phyloP scores from a whole-genome alignment of 2,888 invertebrate genomes.

The Rotaria socialis region DNA sequence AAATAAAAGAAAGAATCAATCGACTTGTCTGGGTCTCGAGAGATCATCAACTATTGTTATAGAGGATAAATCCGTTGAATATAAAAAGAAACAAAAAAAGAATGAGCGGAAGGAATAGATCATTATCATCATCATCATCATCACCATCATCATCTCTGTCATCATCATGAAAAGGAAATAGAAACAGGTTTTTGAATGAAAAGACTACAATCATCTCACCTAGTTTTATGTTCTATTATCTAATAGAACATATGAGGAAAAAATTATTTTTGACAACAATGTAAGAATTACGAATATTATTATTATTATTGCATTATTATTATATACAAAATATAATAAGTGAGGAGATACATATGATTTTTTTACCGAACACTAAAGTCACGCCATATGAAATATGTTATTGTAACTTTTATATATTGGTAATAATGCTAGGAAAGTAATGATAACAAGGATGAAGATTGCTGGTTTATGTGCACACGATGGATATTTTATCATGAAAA shows the following conservation, averaged over 20 bases:
- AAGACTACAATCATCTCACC: not conserved
- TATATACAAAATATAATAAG: too few relatives aligned
- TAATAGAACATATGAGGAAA: not conserved
- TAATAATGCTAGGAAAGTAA: not conserved
- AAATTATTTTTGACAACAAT: not conserved
- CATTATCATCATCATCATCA: conserved; percentile 8
- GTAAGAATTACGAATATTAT: not conserved
- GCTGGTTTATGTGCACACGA: not conserved
- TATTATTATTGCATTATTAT: not conserved
- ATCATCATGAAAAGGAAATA: conserved; percentile 1
- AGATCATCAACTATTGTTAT: conserved; percentile 7
- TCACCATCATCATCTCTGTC: not conserved
- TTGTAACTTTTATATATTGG: not conserved
- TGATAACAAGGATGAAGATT: not conserved
- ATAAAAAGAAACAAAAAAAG: not conserved
- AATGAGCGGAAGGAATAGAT: conserved; percentile 23
- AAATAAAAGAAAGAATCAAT: conserved; percentile 3
- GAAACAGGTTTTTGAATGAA: not conserved
- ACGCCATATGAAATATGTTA: not conserved
- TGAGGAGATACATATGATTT: not conserved
- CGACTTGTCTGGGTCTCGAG: not conserved
- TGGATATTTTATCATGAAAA: not conserved
- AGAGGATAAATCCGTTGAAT: conserved; percentile 4
- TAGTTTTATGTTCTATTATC: not conserved
- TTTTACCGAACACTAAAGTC: not conserved